These are phyloP conservation scores for Gerris lacustris DNA, from an alignment of 2,888 invertebrate species.

Conservation along the genomic window DNA sequence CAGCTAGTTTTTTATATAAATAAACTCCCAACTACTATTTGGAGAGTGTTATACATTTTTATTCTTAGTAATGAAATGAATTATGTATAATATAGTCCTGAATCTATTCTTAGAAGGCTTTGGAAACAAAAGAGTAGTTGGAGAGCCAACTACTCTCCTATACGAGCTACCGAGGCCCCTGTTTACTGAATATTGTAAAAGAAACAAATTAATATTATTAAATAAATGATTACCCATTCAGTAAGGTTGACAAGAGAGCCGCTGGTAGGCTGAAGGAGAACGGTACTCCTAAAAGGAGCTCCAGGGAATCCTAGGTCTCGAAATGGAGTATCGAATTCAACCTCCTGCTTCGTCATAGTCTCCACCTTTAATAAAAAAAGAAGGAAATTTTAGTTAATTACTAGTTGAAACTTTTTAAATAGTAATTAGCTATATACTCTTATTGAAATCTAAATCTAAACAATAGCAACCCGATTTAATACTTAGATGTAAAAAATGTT, in stretches of 20 bases:
- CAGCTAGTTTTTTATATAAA: too few relatives aligned
- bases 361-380: slow-evolving; percentile 51
- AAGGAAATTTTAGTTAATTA: slow-evolving; percentile 5
- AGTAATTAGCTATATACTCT: background rate
- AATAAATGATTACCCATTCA: slow-evolving; percentile 60
- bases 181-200: too few relatives aligned
- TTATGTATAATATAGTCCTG: too few relatives aligned
- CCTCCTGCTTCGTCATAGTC: slow-evolving; percentile 85
- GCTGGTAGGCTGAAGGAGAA: slow-evolving; percentile 90
- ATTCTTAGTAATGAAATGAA: too few relatives aligned
- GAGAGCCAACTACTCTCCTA: too few relatives aligned
- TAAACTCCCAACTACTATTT: too few relatives aligned
- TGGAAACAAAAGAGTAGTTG: too few relatives aligned
- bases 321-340: slow-evolving; percentile 98
- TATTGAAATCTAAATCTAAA: background rate
- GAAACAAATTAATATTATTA: background rate
- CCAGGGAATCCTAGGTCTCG: slow-evolving; percentile 96
- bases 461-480: too few relatives aligned
- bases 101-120: too few relatives aligned
- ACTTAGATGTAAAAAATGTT: too few relatives aligned
- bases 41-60: too few relatives aligned
- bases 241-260: slow-evolving; percentile 94
- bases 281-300: slow-evolving; percentile 91
- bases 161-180: too few relatives aligned
- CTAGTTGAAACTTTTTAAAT: background rate